phyloP scores from a whole-genome alignment of 1,140 invertebrate genomes.

The Drosophila nikananu region DNA sequence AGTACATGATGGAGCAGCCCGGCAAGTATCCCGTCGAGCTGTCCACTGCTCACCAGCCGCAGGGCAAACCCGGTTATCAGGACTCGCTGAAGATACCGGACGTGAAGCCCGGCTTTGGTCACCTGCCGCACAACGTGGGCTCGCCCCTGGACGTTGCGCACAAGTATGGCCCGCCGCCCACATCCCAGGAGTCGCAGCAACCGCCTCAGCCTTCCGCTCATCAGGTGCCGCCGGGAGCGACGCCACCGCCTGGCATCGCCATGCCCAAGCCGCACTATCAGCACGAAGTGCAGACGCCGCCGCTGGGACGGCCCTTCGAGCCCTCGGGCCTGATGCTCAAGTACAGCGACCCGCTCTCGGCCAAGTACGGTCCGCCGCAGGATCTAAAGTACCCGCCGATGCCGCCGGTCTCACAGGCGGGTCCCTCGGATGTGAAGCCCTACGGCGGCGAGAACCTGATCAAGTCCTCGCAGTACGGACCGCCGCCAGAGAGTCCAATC shows the following conservation, averaged over 20 bases:
- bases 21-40: slow-evolving; percentile 75
- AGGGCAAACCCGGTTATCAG: slow-evolving; percentile 61
- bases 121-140: slow-evolving; percentile 66
- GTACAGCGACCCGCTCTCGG: slow-evolving; percentile 78
- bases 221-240: slow-evolving; percentile 69
- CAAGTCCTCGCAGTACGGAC: slow-evolving; percentile 77
- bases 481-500: slow-evolving; percentile 80
- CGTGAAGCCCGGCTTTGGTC: slow-evolving; percentile 72
- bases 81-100: slow-evolving; percentile 80
- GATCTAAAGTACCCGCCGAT: slow-evolving; percentile 84
- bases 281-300: slow-evolving; percentile 79
- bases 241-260: slow-evolving; percentile 74
- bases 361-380: slow-evolving; percentile 77
- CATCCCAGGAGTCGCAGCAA: slow-evolving; percentile 42
- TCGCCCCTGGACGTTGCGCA: slow-evolving; percentile 47
- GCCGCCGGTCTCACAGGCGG: slow-evolving; percentile 63
- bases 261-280: slow-evolving; percentile 84
- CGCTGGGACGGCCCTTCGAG: slow-evolving; percentile 78
- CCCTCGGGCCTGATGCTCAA: slow-evolving; percentile 81
- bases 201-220: slow-evolving; percentile 53
- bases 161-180: slow-evolving; percentile 53
- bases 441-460: slow-evolving; percentile 83
- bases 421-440: slow-evolving; percentile 47
- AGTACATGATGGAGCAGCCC: slow-evolving; percentile 81
- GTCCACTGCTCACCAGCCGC: slow-evolving; percentile 43